phyloP scores from a whole-genome alignment of 2,113 vertebrate species.

The Pyrgilauda ruficollis region DNA sequence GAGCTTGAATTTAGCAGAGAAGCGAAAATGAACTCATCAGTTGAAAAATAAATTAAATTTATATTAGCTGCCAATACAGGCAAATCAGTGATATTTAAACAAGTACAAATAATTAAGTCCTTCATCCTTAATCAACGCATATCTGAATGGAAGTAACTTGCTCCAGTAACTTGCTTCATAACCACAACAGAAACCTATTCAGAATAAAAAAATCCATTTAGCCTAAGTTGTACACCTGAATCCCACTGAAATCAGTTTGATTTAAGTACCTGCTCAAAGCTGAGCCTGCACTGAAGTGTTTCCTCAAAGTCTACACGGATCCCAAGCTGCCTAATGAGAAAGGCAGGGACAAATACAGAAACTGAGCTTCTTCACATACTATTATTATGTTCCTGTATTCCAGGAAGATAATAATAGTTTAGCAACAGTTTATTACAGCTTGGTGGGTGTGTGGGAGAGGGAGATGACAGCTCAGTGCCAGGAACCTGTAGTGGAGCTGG shows the following conservation, averaged over 20 bases:
- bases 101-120: background rate
- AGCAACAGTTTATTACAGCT: background rate
- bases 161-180: background rate
- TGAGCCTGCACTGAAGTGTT: background rate
- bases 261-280: background rate
- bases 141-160: background rate
- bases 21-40: background rate
- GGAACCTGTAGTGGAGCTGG: rapidly evolving
- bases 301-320: background rate
- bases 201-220: background rate
- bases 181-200: background rate
- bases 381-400: background rate
- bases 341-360: background rate
- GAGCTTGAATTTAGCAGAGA: background rate
- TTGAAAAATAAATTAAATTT: background rate
- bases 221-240: background rate
- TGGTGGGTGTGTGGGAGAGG: background rate
- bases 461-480: background rate
- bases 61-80: background rate
- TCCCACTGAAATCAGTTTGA: background rate
- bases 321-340: background rate
- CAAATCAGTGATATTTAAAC: background rate
- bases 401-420: background rate
- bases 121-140: background rate
- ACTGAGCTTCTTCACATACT: background rate